Conservation (phyloP, 2,113 vertebrate species). For the Pomatostomus ruficeps region DNA sequence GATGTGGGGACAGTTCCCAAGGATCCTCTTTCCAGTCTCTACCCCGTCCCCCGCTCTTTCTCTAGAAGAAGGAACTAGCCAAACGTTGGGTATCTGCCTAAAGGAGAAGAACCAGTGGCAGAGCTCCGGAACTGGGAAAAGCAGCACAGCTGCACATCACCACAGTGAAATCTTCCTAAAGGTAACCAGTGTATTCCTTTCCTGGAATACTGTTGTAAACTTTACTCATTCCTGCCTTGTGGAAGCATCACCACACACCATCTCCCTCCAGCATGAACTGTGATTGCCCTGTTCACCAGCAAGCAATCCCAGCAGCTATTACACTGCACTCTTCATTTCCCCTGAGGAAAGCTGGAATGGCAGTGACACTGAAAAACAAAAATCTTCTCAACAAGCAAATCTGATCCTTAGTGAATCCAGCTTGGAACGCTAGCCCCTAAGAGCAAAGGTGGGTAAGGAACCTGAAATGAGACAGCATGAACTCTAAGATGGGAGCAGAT, state of each 20-base stretch:
- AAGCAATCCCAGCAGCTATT: not conserved
- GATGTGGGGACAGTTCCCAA: not conserved
- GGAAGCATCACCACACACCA: not conserved
- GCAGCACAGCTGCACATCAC: accelerated
- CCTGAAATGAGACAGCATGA: not conserved
- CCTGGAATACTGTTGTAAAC: not conserved
- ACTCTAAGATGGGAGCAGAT: not conserved
- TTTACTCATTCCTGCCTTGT: not conserved
- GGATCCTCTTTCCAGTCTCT: not conserved
- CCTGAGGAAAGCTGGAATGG: not conserved
- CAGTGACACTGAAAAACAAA: not conserved
- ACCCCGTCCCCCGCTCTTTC: not conserved
- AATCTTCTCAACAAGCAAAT: not conserved
- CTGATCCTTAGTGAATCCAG: not conserved
- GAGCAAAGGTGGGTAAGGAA: not conserved
- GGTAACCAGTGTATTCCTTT: not conserved
- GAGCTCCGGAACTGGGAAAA: not conserved
- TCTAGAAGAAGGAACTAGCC: not conserved
- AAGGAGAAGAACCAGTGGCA: not conserved
- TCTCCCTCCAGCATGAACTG: not conserved
- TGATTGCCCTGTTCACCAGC: not conserved
- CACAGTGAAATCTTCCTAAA: not conserved
- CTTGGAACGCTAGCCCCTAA: not conserved
- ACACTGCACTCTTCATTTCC: not conserved
- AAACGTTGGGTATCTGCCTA: not conserved